phyloP scores from a whole-genome alignment of 2,797 vertebrate genomes.

The Helicolenus hilgendorfi region DNA sequence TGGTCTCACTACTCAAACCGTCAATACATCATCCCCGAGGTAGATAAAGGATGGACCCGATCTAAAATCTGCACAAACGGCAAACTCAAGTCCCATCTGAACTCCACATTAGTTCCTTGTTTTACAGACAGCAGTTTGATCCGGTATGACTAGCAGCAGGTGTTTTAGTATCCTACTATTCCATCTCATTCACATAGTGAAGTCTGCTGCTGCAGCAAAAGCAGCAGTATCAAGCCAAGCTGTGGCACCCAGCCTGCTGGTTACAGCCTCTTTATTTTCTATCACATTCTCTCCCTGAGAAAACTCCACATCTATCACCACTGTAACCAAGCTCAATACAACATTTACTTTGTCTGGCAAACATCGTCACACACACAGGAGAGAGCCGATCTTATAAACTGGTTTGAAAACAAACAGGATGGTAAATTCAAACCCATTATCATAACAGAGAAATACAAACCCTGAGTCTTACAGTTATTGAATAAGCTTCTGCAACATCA shows the following conservation, averaged over 20 bases:
- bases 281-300: constrained; percentile 27
- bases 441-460: not conserved
- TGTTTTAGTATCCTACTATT: constrained; percentile 47
- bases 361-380: not conserved
- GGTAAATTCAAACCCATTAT: not conserved
- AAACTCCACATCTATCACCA: constrained; percentile 28
- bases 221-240: constrained; percentile 53
- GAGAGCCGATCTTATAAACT: constrained; percentile 6
- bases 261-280: constrained; percentile 41
- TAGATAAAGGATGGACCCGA: not conserved
- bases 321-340: constrained; percentile 3
- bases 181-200: constrained; percentile 13
- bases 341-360: constrained; percentile 23
- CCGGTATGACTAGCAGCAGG: constrained; percentile 46
- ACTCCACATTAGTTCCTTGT: not conserved
- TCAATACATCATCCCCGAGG: not conserved
- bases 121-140: constrained; percentile 38
- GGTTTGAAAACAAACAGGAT: constrained; percentile 60
- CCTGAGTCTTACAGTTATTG: not conserved
- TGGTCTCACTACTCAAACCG: constrained; percentile 5
- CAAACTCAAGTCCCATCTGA: not conserved
- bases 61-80: constrained; percentile 5
- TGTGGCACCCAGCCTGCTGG: constrained; percentile 40
- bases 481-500: not conserved
- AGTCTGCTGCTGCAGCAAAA: constrained; percentile 37